phyloP scores from a whole-genome alignment of 2,888 invertebrate genomes.

The Lypha dubia region DNA sequence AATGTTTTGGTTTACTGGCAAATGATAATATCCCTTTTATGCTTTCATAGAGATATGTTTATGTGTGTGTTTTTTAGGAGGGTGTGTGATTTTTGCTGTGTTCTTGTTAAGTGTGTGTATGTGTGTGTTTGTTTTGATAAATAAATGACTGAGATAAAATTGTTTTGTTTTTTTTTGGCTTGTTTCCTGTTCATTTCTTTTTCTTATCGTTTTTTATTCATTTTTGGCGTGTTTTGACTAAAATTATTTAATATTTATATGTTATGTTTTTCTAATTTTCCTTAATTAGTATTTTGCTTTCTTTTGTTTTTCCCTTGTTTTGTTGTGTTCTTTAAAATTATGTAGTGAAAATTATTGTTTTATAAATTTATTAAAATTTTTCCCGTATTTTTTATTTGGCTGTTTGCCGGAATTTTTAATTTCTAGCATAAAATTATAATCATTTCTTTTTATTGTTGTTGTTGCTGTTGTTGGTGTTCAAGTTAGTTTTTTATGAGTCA shows the following conservation, averaged over 20 bases:
- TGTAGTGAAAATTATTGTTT: not conserved
- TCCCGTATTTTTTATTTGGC: not conserved
- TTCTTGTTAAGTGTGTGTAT: not conserved
- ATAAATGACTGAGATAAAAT: conserved; percentile 48
- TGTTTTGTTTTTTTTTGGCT: conserved; percentile 9
- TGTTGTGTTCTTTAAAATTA: not conserved
- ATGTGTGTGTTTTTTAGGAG: not conserved
- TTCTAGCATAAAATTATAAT: not conserved
- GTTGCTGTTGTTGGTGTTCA: too few relatives aligned
- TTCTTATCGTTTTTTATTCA: conserved; percentile 5
- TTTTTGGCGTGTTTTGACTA: conserved; percentile 58
- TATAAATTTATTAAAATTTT: not conserved
- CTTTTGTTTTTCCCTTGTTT: not conserved
- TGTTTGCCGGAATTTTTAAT: not conserved
- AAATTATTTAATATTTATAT: conserved; percentile 59
- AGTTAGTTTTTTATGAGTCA: not conserved
- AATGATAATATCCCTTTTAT: conserved; percentile 7
- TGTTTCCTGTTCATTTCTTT: conserved; percentile 15
- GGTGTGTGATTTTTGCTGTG: not conserved
- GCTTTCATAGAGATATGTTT: not conserved
- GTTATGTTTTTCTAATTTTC: not conserved
- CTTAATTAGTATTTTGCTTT: not conserved
- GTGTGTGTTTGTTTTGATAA: conserved; percentile 11
- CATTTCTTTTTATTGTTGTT: not conserved
- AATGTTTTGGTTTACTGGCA: conserved; percentile 59